Conservation (phyloP, 2,888 invertebrate genomes). For the Cosmia trapezina region DNA sequence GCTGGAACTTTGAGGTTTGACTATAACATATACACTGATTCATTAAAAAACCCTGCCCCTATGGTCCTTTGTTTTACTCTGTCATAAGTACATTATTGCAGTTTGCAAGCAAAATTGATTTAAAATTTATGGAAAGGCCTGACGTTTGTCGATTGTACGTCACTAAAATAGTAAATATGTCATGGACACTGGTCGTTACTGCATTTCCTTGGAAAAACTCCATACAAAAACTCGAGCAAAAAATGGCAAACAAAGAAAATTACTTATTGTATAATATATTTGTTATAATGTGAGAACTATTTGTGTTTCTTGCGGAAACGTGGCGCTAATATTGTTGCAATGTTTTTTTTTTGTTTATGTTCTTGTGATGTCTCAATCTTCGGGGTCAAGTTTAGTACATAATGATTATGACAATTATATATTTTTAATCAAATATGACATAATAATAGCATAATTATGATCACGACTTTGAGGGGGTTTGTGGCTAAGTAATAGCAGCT, state of each 20-base stretch:
- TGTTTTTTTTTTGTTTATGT: neutral
- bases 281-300: conserved; percentile 5
- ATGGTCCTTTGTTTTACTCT: too few species aligned
- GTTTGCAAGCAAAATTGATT: too few species aligned
- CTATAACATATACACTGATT: too few species aligned
- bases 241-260: conserved; percentile 38
- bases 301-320: conserved; percentile 21
- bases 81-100: too few species aligned
- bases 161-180: neutral
- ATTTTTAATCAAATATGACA: neutral
- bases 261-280: conserved; percentile 38
- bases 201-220: conserved; percentile 4
- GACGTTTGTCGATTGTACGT: neutral
- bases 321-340: neutral
- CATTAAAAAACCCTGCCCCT: too few species aligned
- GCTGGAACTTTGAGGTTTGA: too few species aligned
- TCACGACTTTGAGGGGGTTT: too few species aligned
- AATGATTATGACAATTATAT: neutral
- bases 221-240: conserved; percentile 1
- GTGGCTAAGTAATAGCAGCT: too few species aligned
- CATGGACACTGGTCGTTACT: neutral
- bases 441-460: too few species aligned
- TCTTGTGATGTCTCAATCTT: conserved; percentile 2
- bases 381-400: neutral
- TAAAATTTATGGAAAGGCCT: too few species aligned